A percentile compares a stretch with the other conserved stretches of the same genome.
Evolutionary conservation across 1,140 invertebrate species (phyloP).

Genomic region (Zaprionus africanus): DNA sequence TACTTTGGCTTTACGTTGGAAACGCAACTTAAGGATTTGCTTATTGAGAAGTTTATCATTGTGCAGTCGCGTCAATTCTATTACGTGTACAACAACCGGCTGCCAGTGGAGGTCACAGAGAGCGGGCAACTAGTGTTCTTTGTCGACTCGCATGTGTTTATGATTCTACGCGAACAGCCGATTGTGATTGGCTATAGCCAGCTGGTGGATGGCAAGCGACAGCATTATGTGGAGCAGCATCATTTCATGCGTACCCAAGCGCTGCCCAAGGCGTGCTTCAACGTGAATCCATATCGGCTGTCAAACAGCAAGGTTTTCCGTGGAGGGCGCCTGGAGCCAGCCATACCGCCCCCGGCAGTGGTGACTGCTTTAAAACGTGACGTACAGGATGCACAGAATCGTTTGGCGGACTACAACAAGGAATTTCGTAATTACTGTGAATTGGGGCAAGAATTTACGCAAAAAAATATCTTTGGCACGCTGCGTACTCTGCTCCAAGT

Average conservation of each 20-base stretch:
- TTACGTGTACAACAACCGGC: constrained; percentile 63
- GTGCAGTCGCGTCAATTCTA: constrained; percentile 74
- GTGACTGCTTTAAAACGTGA: constrained; percentile 50
- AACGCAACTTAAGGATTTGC: constrained; percentile 47
- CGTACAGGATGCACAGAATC: constrained; percentile 42
- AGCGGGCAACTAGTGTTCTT: constrained; percentile 61
- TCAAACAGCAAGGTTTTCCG: constrained; percentile 52
- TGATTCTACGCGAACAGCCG: constrained; percentile 68
- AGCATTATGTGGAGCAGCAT: constrained; percentile 71
- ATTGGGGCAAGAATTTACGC: constrained; percentile 36
- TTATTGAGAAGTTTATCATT: constrained; percentile 75
- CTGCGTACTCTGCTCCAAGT: constrained; percentile 67
- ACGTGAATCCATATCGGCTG: constrained; percentile 67
- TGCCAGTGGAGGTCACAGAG: constrained; percentile 53
- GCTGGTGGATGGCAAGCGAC: constrained; percentile 32
- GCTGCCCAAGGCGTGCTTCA: constrained; percentile 61
- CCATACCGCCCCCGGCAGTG: constrained; percentile 51
- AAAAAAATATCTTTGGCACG: constrained; percentile 47
- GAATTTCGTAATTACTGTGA: constrained; percentile 65
- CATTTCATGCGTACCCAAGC: constrained; percentile 75
- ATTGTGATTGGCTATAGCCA: constrained; percentile 64
- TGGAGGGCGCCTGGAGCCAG: constrained; percentile 33
- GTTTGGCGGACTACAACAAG: constrained; percentile 50
- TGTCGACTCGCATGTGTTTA: constrained; percentile 78
- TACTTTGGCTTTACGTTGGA: constrained; percentile 77